Percentiles rank a stretch among this genome's conserved stretches.
phyloP scores from a whole-genome alignment of 2,888 invertebrate species.

The Dioctria rufipes region DNA sequence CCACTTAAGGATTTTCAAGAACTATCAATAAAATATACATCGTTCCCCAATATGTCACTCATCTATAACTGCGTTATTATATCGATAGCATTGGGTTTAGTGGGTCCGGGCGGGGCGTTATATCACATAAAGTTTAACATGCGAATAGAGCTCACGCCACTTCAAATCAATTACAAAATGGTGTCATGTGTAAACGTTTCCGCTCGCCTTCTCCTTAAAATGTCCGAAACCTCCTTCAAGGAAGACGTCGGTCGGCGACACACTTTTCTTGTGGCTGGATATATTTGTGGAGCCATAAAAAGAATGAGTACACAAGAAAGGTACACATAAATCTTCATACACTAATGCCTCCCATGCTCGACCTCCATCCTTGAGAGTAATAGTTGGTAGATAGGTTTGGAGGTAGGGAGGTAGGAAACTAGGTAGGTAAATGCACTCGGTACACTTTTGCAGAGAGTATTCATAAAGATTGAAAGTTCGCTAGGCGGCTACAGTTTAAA shows the following conservation, averaged over 20 bases:
- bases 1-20: no score
- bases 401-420: no score
- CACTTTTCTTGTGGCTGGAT: constrained; percentile 41
- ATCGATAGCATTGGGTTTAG: no score
- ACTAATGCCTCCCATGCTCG: constrained; percentile 14
- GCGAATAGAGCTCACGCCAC: constrained; percentile 56
- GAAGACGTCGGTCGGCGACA: constrained; percentile 48
- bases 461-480: constrained; percentile 21
- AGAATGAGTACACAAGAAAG: constrained; percentile 47
- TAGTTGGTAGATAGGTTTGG: no score
- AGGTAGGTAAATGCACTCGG: constrained; percentile 31
- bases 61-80: no score
- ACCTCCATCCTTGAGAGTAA: background rate
- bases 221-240: constrained; percentile 16
- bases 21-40: no score
- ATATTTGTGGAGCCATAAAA: constrained; percentile 56
- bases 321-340: constrained; percentile 54
- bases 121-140: constrained; percentile 44
- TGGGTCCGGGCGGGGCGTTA: background rate
- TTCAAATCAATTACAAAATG: constrained; percentile 56
- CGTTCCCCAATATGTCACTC: no score
- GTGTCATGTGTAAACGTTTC: constrained; percentile 56
- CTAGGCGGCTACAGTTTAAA: background rate
- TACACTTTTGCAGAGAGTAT: constrained; percentile 9
- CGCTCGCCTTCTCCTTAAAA: constrained; percentile 29